Percentiles rank a stretch among this genome's conserved stretches.
Conservation (phyloP, 2,888 invertebrate species). For the Chrysolina oricalcia region DNA sequence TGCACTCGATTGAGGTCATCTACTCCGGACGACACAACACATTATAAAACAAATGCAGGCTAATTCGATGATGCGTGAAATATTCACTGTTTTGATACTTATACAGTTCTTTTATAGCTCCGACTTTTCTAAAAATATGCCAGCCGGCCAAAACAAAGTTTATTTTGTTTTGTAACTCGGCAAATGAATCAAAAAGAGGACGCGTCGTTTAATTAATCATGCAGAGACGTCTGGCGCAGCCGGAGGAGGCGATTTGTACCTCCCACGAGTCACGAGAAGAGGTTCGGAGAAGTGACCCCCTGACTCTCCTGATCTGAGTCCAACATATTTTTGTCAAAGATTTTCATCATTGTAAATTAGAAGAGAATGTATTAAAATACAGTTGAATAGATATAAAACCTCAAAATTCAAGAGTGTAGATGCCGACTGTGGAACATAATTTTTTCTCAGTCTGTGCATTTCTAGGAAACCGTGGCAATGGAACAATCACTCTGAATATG, state of each 20-base stretch:
- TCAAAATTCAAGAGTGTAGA: neutral
- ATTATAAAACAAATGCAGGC: constrained; percentile 52
- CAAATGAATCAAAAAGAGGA: constrained; percentile 14
- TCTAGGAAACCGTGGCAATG: neutral
- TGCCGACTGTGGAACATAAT: neutral
- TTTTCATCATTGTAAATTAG: no score
- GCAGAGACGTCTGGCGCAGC: neutral
- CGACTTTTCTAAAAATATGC: constrained; percentile 47
- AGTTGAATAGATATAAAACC: no score
- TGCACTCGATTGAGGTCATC: constrained; percentile 66
- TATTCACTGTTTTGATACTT: constrained; percentile 53
- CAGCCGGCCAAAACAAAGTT: constrained; percentile 42
- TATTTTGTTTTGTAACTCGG: constrained; percentile 38
- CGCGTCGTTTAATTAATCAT: neutral
- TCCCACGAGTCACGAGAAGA: neutral
- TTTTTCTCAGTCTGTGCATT: neutral
- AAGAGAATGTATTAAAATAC: neutral
- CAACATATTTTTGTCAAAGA: no score
- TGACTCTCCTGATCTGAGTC: neutral
- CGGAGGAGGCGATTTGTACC: neutral
- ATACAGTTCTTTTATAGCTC: constrained; percentile 50
- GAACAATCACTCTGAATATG: neutral
- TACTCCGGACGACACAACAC: constrained; percentile 57
- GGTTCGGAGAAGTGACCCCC: neutral
- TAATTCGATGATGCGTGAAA: constrained; percentile 51